Percentiles rank a stretch among this genome's conserved stretches.
phyloP scores from a whole-genome alignment of 92 coral and sea anemone species.

The Metridium senile region DNA sequence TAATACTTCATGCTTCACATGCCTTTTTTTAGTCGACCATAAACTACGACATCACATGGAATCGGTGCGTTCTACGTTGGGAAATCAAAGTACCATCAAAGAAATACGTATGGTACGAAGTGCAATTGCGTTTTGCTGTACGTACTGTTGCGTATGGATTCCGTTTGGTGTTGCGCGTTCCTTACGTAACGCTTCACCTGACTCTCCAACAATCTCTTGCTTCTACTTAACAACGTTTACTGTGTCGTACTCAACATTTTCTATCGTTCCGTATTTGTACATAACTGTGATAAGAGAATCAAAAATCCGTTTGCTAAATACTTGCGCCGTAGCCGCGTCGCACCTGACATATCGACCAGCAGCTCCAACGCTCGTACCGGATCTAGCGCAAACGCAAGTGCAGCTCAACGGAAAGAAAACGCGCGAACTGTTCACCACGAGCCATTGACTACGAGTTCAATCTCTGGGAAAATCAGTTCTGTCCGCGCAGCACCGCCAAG shows the following conservation, averaged over 20 bases:
- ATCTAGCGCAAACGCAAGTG: background rate
- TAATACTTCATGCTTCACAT: background rate
- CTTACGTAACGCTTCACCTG: constrained; percentile 18
- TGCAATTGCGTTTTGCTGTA: constrained; percentile 19
- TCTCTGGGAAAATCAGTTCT: too few relatives aligned
- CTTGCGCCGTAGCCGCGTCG: background rate
- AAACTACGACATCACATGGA: constrained; percentile 37
- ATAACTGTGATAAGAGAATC: background rate
- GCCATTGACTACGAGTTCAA: too few relatives aligned
- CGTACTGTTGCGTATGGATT: constrained; percentile 35
- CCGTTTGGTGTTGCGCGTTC: constrained; percentile 42
- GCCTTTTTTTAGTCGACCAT: constrained; percentile 29
- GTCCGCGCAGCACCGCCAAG: too few relatives aligned
- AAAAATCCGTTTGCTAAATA: background rate
- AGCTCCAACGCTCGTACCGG: background rate
- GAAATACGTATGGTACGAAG: constrained; percentile 40
- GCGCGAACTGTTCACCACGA: too few relatives aligned
- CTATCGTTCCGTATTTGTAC: background rate
- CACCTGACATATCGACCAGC: background rate
- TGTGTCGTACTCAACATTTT: constrained; percentile 12
- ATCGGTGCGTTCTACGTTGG: constrained; percentile 33
- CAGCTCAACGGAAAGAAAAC: too few relatives aligned
- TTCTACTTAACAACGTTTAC: constrained; percentile 22
- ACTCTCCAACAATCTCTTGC: constrained; percentile 9
- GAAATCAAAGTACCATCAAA: constrained; percentile 34